These are phyloP conservation scores for Helicoverpa armigera DNA, from an alignment of 1,140 invertebrate genomes.

Conservation along the genomic window DNA sequence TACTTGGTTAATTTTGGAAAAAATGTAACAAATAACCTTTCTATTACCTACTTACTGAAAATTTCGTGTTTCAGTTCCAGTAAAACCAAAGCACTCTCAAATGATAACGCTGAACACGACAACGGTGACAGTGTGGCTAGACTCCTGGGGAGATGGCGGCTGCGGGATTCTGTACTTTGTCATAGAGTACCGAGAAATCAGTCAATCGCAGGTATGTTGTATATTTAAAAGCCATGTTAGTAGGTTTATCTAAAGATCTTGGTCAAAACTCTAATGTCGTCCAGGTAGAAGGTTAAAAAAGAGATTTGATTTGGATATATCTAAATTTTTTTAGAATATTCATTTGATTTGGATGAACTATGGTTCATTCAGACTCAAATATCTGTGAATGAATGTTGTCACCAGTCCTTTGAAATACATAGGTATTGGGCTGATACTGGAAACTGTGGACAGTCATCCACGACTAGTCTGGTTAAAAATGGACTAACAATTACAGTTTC, in stretches of 20 bases:
- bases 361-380: no score
- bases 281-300: no score
- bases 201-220: slow-evolving; percentile 82
- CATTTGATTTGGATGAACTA: no score
- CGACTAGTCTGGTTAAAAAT: no score
- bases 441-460: no score
- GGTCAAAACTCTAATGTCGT: no score
- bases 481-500: no score
- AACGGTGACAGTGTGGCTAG: slow-evolving; percentile 95
- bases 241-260: neutral
- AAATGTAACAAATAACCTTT: neutral
- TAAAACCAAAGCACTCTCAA: slow-evolving; percentile 93
- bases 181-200: slow-evolving; percentile 91
- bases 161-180: slow-evolving; percentile 96
- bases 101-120: slow-evolving; percentile 96
- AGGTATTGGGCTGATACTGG: no score
- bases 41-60: neutral
- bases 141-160: slow-evolving; percentile 95
- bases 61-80: slow-evolving; percentile 87
- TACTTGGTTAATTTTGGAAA: no score
- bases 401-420: neutral
- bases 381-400: neutral
- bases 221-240: neutral
- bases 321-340: no score
- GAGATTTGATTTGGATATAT: no score